phyloP scores from a whole-genome alignment of 2,888 invertebrate genomes.

The Thereva nobilitata region DNA sequence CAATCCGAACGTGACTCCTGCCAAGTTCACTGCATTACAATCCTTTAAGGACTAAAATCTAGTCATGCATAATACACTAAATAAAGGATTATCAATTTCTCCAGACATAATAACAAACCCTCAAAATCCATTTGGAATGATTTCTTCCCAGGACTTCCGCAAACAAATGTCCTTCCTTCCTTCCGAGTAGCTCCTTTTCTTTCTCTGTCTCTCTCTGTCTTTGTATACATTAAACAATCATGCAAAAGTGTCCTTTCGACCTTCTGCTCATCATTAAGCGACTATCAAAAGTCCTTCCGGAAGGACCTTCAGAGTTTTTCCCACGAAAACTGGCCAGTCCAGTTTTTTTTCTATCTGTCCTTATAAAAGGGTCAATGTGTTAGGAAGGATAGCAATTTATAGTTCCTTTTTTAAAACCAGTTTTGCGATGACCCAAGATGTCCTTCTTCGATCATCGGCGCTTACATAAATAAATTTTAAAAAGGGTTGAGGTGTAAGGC shows the following conservation, averaged over 20 bases:
- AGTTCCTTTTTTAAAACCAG: slow-evolving; percentile 41
- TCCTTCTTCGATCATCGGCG: slow-evolving; percentile 39
- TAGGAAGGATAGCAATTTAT: slow-evolving; percentile 17
- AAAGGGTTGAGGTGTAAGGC: not conserved
- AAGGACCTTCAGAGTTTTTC: slow-evolving; percentile 37
- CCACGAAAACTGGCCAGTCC: slow-evolving; percentile 48
- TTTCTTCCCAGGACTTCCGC: slow-evolving; percentile 17
- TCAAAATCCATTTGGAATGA: not conserved
- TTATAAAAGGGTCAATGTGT: slow-evolving; percentile 22
- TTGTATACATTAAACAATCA: not conserved
- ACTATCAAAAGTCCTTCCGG: not conserved
- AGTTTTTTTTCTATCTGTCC: slow-evolving; percentile 41
- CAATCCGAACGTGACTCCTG: no score
- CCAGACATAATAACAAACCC: not conserved
- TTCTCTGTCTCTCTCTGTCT: no score
- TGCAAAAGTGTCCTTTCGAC: slow-evolving; percentile 18
- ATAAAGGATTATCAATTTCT: slow-evolving; percentile 9
- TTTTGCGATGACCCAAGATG: slow-evolving; percentile 45
- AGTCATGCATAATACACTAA: not conserved
- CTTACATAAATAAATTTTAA: not conserved
- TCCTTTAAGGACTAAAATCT: no score
- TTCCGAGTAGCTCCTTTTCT: slow-evolving; percentile 11
- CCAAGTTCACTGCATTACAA: no score
- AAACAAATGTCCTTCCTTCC: slow-evolving; percentile 22
- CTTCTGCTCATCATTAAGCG: not conserved